Evolutionary conservation across 1,140 invertebrate genomes (phyloP), one percentile per base, ranked within the genome.

Genomic region (Homalodisca vitripennis): DNA sequence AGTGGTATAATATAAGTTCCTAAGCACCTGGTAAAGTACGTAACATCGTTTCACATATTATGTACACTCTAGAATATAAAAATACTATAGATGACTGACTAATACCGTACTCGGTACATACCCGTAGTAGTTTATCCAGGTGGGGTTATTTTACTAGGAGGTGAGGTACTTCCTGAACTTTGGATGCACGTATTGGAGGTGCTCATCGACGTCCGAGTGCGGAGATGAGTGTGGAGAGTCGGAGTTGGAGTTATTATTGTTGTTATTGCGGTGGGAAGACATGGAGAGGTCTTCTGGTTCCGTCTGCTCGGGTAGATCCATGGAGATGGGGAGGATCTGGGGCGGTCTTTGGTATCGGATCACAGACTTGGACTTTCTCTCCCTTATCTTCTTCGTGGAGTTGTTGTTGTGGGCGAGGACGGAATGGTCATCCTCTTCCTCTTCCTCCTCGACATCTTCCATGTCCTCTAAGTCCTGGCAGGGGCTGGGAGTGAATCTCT

Each of bases 221-320:
- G 17, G 63, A n/a, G n/a, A n/a, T 12, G 64, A 68, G 24, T 70
- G 68, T 6, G 48, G 48, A 0, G 57, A 51, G 20, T 73, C 72
- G 67, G 68, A 68, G 51, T 70, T 73, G 3, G 51, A 55, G 55
- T 73, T 68, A 30, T 68, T 68, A 55, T 75, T 72, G 57, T 71
- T 71, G 64, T 75, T 68, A 20, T 68, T 51, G 2, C 69, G 30
- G 3, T 67, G 55, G 1, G 73, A 74, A 32, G 78, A 32, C 84
- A 91, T 88, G 6, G 88, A 90, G 24, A 95, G 80, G 77, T 95
- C 93, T 78, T 95, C 93, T 0, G 93, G 93, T 78, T 95, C 92
- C 0, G 92, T 94, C 79, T 95, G 93, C 78, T 92, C 92, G 0
- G 91, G 91, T 2, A 88, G 74, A 72, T n/a, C 20, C 20, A 69